Conservation (phyloP, 2,797 vertebrate species). For the Lemur catta region DNA sequence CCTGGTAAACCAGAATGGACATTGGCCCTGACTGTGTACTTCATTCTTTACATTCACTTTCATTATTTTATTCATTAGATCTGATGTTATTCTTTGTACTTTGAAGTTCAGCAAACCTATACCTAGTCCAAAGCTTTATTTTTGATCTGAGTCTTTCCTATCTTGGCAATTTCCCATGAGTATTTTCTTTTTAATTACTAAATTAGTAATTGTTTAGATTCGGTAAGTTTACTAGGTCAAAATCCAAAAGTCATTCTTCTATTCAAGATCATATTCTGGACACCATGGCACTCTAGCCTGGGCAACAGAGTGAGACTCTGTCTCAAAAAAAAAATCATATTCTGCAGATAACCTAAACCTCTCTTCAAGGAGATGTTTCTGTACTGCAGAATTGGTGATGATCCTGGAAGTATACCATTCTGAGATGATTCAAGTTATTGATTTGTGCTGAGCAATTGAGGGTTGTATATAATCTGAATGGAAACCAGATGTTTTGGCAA, state of each 20-base stretch:
- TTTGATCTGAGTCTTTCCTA: not conserved
- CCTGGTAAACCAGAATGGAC: not conserved
- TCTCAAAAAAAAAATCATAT: not conserved
- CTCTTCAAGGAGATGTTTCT: not conserved
- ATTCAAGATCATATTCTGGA: not conserved
- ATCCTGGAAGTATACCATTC: not conserved
- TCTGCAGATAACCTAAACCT: not conserved
- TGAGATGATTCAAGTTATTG: not conserved
- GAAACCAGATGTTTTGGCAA: constrained; percentile 33
- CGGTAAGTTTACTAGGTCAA: not conserved
- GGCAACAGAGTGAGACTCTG: too few relatives aligned
- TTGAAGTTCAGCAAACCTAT: not conserved
- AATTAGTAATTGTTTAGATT: not conserved
- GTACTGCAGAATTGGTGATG: not conserved
- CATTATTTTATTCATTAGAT: not conserved
- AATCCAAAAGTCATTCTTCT: not conserved
- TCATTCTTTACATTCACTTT: not conserved
- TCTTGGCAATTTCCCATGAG: not conserved
- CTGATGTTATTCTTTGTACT: not conserved
- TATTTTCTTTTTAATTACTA: not conserved
- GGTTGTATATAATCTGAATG: not conserved
- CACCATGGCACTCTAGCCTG: too few relatives aligned
- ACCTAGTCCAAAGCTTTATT: not conserved
- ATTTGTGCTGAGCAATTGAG: not conserved
- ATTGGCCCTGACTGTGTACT: not conserved